A percentile compares a stretch with the other conserved stretches of the same genome.
Conservation (phyloP, 2,888 invertebrate genomes). For the Nycteola revayana region DNA sequence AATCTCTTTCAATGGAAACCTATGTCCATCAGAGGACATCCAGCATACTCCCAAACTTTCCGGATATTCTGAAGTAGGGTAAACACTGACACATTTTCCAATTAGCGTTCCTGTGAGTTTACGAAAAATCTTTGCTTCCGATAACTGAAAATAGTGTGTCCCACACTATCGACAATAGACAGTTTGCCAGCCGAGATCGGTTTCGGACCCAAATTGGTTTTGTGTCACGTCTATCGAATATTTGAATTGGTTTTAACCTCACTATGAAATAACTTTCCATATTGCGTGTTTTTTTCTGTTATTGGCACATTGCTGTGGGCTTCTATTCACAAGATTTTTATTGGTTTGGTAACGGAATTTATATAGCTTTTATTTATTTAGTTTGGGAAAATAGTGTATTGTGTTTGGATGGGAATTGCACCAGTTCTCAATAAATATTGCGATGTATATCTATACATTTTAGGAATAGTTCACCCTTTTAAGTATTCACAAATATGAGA, state of each 20-base stretch:
- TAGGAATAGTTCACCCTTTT: too few species aligned
- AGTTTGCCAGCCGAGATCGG: conserved; percentile 37
- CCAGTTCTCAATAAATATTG: too few species aligned
- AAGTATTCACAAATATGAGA: too few species aligned
- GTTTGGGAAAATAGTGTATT: too few species aligned
- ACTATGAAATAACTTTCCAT: conserved; percentile 52
- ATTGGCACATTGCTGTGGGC: conserved; percentile 35
- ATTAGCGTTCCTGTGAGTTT: not conserved
- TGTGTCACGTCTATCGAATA: conserved; percentile 61
- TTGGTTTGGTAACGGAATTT: conserved; percentile 9
- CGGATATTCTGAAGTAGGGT: too few species aligned
- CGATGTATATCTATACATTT: too few species aligned
- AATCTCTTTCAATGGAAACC: too few species aligned
- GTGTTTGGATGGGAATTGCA: too few species aligned
- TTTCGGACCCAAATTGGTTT: conserved; percentile 57
- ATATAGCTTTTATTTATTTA: too few species aligned
- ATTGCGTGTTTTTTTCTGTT: conserved; percentile 43
- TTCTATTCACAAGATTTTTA: conserved; percentile 28
- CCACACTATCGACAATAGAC: conserved; percentile 32
- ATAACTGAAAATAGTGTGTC: conserved; percentile 8
- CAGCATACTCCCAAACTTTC: too few species aligned
- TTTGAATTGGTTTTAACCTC: conserved; percentile 74
- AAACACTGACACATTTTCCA: not conserved
- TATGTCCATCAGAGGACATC: too few species aligned
- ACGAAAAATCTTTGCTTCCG: conserved; percentile 1